Percentiles rank a stretch among this genome's conserved stretches.
Conservation (phyloP, 2,797 vertebrate species). For the Mormyrops attenuatus region DNA sequence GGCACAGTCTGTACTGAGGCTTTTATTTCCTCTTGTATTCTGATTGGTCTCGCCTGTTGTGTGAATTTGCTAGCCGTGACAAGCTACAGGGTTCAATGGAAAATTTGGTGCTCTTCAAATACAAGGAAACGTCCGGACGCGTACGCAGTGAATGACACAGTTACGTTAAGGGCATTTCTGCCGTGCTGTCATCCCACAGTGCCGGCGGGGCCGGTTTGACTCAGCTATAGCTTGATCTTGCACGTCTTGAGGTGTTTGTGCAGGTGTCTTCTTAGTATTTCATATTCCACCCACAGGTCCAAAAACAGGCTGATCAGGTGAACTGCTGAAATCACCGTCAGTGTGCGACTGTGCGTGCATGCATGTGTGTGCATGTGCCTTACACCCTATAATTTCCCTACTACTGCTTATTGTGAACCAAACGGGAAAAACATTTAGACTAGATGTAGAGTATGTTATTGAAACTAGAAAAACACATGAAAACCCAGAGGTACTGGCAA, state of each 20-base stretch:
- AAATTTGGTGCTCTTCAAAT: neutral
- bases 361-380: neutral
- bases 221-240: neutral
- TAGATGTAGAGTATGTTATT: neutral
- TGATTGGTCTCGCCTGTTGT: neutral
- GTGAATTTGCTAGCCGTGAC: neutral
- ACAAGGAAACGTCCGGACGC: too few relatives aligned
- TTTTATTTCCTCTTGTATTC: slow-evolving; percentile 5
- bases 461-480: neutral
- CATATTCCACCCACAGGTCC: neutral
- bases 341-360: neutral
- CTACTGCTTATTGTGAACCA: neutral
- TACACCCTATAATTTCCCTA: neutral
- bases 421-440: neutral
- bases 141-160: neutral
- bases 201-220: neutral
- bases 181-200: neutral
- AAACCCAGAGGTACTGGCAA: neutral
- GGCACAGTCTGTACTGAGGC: neutral
- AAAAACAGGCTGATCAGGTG: neutral
- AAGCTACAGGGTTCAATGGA: neutral
- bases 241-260: neutral
- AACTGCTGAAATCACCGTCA: neutral
- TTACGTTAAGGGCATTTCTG: neutral
- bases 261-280: neutral